Percentiles rank a stretch among this genome's conserved stretches.
Evolutionary conservation across 2,888 invertebrate genomes (phyloP).

Genomic region (Volucella inflata): DNA sequence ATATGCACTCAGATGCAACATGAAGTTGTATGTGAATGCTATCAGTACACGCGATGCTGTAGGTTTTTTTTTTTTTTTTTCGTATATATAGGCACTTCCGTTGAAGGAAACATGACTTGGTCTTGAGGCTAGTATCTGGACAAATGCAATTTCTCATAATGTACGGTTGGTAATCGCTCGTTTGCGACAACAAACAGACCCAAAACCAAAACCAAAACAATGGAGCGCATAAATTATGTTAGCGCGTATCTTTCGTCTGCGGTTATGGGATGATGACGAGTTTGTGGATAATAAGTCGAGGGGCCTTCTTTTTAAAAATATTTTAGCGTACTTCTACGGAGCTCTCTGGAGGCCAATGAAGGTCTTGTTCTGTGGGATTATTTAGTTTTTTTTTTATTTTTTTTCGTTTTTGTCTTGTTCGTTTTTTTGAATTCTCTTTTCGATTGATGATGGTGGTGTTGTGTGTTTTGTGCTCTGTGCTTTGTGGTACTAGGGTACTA

Average conservation of each 20-base stretch:
- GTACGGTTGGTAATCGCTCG: not conserved
- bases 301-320: constrained; percentile 9
- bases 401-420: constrained; percentile 21
- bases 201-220: constrained; percentile 18
- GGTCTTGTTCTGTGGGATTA: constrained; percentile 48
- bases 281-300: constrained; percentile 42
- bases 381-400: constrained; percentile 29
- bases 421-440: not conserved
- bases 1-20: constrained; percentile 35
- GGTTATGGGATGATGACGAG: constrained; percentile 30
- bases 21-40: constrained; percentile 19
- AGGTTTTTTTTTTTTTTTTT: not conserved
- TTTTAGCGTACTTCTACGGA: constrained; percentile 27
- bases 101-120: constrained; percentile 59
- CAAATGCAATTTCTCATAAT: constrained; percentile 59
- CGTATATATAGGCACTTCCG: constrained; percentile 60
- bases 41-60: not conserved
- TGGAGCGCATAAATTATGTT: constrained; percentile 47
- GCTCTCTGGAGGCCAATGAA: constrained; percentile 52
- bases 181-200: not conserved
- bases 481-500: not conserved
- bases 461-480: not conserved
- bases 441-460: not conserved
- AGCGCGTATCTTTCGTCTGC: constrained; percentile 60
- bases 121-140: constrained; percentile 48